phyloP scores from a whole-genome alignment of 2,797 vertebrate species.

The Adrianichthys oophorus region DNA sequence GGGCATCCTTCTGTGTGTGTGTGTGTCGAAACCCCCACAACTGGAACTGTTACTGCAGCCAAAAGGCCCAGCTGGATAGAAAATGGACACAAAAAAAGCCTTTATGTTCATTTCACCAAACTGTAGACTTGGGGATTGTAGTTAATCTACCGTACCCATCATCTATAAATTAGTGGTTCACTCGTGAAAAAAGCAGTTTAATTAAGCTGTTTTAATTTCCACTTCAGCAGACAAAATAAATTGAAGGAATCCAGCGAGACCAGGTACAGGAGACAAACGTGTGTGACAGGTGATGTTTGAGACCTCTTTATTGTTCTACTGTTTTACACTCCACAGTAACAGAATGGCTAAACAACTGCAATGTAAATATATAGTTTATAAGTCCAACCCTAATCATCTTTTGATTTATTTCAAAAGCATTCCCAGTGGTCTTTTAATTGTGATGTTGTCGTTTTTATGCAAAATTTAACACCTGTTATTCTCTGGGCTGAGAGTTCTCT shows the following conservation, averaged over 20 bases:
- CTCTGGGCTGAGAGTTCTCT: no score
- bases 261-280: slow-evolving; percentile 45
- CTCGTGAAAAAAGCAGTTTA: slow-evolving; percentile 56
- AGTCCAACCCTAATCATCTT: no score
- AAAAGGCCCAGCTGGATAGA: slow-evolving; percentile 67
- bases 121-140: slow-evolving; percentile 67
- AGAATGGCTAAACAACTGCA: slow-evolving; percentile 14
- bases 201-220: slow-evolving; percentile 62
- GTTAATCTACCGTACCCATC: slow-evolving; percentile 73
- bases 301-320: slow-evolving; percentile 15
- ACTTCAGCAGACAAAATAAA: slow-evolving; percentile 66
- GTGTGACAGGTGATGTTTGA: slow-evolving; percentile 33
- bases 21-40: slow-evolving; percentile 22
- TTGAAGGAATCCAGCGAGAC: slow-evolving; percentile 52
- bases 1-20: slow-evolving; percentile 33
- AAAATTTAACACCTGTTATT: no score
- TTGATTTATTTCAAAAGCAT: no score
- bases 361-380: not conserved
- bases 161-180: slow-evolving; percentile 71
- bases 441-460: no score
- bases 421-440: no score
- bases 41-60: slow-evolving; percentile 48
- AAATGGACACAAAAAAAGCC: slow-evolving; percentile 71
- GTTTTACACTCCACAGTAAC: slow-evolving; percentile 14
- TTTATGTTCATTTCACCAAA: slow-evolving; percentile 70